Conservation (phyloP, 2,113 vertebrate species). For the Circaetus gallicus region DNA sequence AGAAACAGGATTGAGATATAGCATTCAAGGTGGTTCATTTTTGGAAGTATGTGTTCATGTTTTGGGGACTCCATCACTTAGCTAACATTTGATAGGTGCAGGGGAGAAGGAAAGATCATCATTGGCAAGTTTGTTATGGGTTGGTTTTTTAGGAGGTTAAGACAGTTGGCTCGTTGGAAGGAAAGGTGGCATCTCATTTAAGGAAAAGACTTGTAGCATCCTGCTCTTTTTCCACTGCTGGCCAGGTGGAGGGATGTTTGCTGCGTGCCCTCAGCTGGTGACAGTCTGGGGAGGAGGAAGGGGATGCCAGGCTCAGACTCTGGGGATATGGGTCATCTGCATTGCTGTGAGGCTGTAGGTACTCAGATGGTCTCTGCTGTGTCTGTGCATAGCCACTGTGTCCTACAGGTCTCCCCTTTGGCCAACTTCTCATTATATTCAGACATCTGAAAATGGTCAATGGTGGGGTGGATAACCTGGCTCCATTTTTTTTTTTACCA, state of each 20-base stretch:
- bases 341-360: background rate
- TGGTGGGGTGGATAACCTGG: background rate
- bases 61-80: background rate
- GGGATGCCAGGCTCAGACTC: rapidly evolving
- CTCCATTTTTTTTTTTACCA: background rate
- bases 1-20: background rate
- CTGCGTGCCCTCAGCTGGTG: background rate
- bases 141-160: background rate
- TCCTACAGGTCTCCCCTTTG: background rate
- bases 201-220: background rate
- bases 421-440: rapidly evolving
- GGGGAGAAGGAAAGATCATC: background rate
- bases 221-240: background rate
- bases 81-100: background rate
- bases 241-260: background rate
- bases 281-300: background rate
- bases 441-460: background rate
- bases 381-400: background rate
- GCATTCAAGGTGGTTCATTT: background rate
- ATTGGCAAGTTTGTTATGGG: background rate
- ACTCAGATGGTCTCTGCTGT: background rate
- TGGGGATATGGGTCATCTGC: background rate
- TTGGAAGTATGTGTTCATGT: background rate
- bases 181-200: background rate
- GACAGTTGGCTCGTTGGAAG: background rate